Percentiles rank a stretch among this genome's conserved stretches.
These are phyloP conservation scores for Rhogogaster chlorosoma DNA, from an alignment of 2,888 invertebrate genomes.

Conservation along the genomic window DNA sequence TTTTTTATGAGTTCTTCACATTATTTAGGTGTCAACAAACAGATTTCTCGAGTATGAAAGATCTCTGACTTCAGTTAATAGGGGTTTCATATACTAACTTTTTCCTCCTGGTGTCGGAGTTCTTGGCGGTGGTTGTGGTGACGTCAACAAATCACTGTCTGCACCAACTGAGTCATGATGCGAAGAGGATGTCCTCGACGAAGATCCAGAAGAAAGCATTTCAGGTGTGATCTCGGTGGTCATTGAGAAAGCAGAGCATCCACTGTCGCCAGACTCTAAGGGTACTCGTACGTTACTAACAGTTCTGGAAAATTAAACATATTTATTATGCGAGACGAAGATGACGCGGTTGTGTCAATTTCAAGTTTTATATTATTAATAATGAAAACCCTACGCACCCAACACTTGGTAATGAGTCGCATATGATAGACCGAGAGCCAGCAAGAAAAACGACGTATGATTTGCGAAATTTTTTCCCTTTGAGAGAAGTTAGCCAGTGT, in stretches of 20 bases:
- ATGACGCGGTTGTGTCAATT: conserved; percentile 17
- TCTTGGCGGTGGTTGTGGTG: conserved; percentile 21
- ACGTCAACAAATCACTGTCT: not conserved
- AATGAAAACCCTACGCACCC: conserved; percentile 11
- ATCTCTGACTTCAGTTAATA: too few species aligned
- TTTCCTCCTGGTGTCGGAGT: conserved; percentile 30
- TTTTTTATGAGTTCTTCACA: too few species aligned
- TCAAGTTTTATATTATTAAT: conserved; percentile 3
- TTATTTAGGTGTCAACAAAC: too few species aligned
- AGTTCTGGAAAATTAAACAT: conserved; percentile 15
- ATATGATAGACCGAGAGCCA: too few species aligned
- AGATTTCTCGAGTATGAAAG: too few species aligned
- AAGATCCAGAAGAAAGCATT: not conserved
- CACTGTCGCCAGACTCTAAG: not conserved
- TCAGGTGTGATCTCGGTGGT: conserved; percentile 16
- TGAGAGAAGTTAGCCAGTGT: too few species aligned
- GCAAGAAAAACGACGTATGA: too few species aligned
- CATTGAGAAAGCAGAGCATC: conserved; percentile 17
- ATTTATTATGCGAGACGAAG: not conserved
- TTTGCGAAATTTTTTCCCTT: too few species aligned
- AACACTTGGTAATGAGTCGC: conserved; percentile 16
- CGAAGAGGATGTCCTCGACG: conserved; percentile 16
- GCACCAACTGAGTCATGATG: not conserved
- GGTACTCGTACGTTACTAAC: conserved; percentile 1
- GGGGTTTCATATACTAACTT: conserved; percentile 12